Conservation (phyloP, 2,888 invertebrate species). For the Platycnemis pennipes region DNA sequence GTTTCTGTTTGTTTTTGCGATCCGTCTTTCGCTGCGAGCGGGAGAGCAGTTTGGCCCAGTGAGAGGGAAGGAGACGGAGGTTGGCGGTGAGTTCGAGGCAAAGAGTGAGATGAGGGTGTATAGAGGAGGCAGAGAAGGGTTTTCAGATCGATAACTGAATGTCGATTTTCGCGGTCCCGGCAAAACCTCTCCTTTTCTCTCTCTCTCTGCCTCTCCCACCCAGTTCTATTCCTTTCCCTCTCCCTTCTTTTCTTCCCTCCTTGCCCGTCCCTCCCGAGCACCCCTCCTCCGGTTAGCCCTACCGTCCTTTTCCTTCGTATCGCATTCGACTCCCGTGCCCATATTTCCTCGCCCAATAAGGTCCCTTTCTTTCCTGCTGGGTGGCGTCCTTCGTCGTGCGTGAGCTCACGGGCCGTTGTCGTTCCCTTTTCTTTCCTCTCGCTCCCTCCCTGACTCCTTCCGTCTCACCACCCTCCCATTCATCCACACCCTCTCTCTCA, state of each 20-base stretch:
- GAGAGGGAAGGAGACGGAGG: not conserved
- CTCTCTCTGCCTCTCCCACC: not conserved
- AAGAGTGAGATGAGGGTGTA: not conserved
- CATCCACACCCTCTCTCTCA: not conserved
- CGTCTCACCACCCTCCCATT: not conserved
- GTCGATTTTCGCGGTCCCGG: constrained; percentile 64
- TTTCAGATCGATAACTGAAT: constrained; percentile 63
- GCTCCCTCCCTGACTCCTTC: not conserved
- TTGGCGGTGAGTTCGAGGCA: not conserved
- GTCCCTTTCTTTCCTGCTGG: not conserved
- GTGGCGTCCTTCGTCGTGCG: not conserved
- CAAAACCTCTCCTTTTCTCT: constrained; percentile 46
- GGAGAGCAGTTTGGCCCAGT: not conserved
- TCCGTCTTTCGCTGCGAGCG: not conserved
- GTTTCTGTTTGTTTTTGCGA: not conserved
- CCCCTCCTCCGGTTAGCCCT: not conserved
- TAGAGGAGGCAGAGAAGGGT: constrained; percentile 39
- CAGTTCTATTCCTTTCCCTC: not conserved
- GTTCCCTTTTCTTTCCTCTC: not conserved
- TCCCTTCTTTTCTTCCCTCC: not conserved
- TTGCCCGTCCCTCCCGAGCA: not conserved
- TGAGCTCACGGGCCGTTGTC: not conserved
- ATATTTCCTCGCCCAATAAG: not conserved
- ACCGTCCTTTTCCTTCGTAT: not conserved
- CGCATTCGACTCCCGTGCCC: not conserved